These are phyloP conservation scores for Sipha flava DNA, from an alignment of 1,140 invertebrate genomes.

Conservation along the genomic window DNA sequence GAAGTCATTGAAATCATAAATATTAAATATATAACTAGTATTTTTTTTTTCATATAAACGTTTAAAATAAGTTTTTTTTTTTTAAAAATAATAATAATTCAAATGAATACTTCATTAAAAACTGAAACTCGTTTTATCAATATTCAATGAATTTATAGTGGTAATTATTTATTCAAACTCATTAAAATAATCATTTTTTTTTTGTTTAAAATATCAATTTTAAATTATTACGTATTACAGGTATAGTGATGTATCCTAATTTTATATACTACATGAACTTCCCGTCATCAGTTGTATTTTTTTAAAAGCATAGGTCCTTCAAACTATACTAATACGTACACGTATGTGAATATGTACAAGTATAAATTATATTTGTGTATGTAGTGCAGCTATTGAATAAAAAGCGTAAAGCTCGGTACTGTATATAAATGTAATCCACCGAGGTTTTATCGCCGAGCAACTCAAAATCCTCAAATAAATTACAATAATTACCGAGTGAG, in stretches of 20 bases:
- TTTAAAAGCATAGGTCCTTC: too few relatives aligned
- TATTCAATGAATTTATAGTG: neutral
- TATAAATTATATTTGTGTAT: too few relatives aligned
- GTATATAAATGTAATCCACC: neutral
- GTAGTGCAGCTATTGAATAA: neutral
- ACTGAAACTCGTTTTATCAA: neutral
- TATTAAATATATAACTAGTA: neutral
- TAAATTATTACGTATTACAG: too few relatives aligned
- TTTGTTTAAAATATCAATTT: too few relatives aligned
- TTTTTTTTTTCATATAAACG: neutral
- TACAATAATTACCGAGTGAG: neutral
- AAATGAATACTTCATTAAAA: neutral
- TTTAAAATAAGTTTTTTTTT: neutral
- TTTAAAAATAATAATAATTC: neutral
- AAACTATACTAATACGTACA: neutral
- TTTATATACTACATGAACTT: too few relatives aligned
- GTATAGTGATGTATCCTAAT: too few relatives aligned
- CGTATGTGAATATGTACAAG: too few relatives aligned
- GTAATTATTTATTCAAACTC: neutral
- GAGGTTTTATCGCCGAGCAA: neutral
- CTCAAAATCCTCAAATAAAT: constrained; percentile 18
- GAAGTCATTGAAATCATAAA: neutral
- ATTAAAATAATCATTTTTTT: neutral
- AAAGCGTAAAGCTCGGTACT: neutral
- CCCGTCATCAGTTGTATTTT: too few relatives aligned